Conservation (phyloP, 2,113 vertebrate species). For the Naja naja region DNA sequence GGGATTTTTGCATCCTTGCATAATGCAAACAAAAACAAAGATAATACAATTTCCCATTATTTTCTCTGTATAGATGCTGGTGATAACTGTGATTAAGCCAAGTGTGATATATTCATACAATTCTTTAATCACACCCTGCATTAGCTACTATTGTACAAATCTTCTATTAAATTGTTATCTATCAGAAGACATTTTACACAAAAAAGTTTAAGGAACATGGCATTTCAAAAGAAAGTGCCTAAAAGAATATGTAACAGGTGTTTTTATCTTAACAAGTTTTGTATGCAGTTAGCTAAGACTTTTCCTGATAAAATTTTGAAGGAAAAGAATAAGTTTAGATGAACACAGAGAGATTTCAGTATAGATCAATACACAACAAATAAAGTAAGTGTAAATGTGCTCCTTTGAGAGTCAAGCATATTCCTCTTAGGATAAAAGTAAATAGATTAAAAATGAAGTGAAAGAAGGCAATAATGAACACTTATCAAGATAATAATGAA, state of each 20-base stretch:
- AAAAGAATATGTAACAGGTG: background rate
- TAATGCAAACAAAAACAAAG: background rate
- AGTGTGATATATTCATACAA: background rate
- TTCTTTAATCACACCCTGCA: background rate
- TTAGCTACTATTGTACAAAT: background rate
- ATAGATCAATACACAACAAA: background rate
- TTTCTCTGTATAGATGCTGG: background rate
- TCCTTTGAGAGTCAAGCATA: background rate
- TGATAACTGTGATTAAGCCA: background rate
- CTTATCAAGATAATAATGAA: conserved; percentile 59
- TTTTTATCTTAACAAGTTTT: background rate
- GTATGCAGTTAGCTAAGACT: background rate
- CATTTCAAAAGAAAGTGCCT: background rate
- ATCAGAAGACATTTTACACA: background rate
- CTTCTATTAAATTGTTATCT: background rate
- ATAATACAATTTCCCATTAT: background rate
- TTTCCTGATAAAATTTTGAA: background rate
- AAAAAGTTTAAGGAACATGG: background rate
- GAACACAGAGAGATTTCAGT: background rate
- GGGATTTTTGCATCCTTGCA: background rate
- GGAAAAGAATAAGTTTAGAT: background rate
- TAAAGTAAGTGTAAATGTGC: background rate
- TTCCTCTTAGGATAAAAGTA: conserved; percentile 35
- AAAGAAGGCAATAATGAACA: conserved; percentile 41
- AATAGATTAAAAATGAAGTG: conserved; percentile 24